Conservation (phyloP, 2,888 invertebrate genomes). For the Machimus rusticus region DNA sequence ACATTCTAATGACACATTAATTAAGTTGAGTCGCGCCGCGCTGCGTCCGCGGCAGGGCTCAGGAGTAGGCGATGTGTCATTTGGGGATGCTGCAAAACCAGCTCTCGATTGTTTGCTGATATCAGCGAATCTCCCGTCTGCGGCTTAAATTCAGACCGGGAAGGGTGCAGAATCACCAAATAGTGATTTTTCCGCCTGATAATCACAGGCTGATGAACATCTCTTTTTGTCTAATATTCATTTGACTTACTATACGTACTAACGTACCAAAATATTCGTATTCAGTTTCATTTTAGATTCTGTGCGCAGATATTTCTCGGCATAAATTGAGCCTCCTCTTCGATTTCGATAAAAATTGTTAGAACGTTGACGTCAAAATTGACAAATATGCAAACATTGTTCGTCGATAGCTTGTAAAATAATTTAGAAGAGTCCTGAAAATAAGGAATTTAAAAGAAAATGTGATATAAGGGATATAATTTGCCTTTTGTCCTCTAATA, state of each 20-base stretch:
- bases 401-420: too few species aligned
- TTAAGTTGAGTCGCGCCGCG: slow-evolving; percentile 25
- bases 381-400: too few species aligned
- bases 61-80: not conserved
- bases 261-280: not conserved
- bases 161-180: not conserved
- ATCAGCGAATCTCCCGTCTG: not conserved
- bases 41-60: not conserved
- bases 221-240: not conserved
- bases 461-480: too few species aligned
- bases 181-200: not conserved
- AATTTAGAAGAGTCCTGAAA: too few species aligned
- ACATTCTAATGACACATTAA: slow-evolving; percentile 45
- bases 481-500: too few species aligned
- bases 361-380: too few species aligned
- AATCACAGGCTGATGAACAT: not conserved
- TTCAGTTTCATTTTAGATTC: not conserved
- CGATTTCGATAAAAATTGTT: too few species aligned
- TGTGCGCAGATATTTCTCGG: not conserved
- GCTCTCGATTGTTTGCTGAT: not conserved
- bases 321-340: too few species aligned
- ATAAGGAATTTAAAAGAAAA: too few species aligned
- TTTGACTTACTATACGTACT: not conserved
- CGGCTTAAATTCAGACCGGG: not conserved
- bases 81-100: not conserved